Base-by-base conservation (phyloP, 2,888 invertebrate species). In the Agapetus fuscipes region DNA sequence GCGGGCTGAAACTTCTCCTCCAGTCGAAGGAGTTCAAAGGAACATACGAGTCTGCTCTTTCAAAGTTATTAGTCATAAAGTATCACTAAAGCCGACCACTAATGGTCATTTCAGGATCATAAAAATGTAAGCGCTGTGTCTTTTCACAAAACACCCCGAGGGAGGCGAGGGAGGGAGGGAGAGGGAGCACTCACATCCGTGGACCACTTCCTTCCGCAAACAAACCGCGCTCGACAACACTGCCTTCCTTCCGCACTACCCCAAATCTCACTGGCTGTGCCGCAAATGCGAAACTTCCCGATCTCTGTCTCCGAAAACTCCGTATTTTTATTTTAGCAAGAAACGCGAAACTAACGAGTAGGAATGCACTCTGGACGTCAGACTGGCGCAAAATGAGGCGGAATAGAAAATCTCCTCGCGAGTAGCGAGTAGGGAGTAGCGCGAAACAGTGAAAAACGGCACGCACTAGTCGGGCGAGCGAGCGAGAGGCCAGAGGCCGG, bases 371-470 rank as follows among this genome's bases (percentile, higher is more conserved):
- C 45, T 30, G 36, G 31, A 39, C 41, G 45, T 36, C 20, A 34
- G 43, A 36, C 43, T 15, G 41, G 35, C 35, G 28, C 39, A 37
- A 43, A 43, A 43, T 37, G 39, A 38, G 37, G 34, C 39, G 43
- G 43, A 41, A 43, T 43, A 43, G 45, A 41, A 45, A 45, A 45
- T 34, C 31, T 38, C 37, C 36, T 41, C 41, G 45, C 41, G 39
- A 33, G 41, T 41, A 45, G 41, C 41, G 45, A 41, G 38, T 31
- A 39, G 34, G 35, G 39, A 37, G 33, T 30, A 35, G 34, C 39
- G 35, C 35, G 43, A 38, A 39, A 31, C 34, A 33, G 35, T 31
- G 36, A n/a, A n/a, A n/a, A n/a, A n/a, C n/a, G n/a, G n/a, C n/a
- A n/a, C n/a, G n/a, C n/a, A n/a, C n/a, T n/a, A n/a, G 41, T 32